Evolutionary conservation across 2,797 vertebrate genomes (phyloP).

Genomic region (Crocidura indochinensis): DNA sequence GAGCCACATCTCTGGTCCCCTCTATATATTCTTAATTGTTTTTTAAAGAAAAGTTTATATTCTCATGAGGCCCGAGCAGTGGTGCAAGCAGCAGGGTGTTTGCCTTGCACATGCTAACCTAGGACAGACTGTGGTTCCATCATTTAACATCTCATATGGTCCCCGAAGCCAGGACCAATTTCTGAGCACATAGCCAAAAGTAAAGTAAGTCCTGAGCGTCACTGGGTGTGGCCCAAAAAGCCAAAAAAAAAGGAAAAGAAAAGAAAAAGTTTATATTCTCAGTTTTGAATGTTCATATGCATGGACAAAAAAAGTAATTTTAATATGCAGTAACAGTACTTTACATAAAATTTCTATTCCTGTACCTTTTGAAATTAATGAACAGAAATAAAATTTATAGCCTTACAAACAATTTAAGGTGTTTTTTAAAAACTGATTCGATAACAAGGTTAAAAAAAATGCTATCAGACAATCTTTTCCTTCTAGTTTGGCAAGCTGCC

Average conservation of each 20-base stretch:
- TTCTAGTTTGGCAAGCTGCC: conserved; percentile 29
- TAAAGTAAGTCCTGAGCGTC: too few species aligned
- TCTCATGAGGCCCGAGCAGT: too few species aligned
- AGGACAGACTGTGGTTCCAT: too few species aligned
- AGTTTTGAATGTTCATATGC: neutral
- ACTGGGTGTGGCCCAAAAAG: too few species aligned
- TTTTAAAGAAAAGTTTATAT: neutral
- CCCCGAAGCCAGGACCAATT: too few species aligned
- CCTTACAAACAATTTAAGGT: neutral
- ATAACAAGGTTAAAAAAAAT: conserved; percentile 23
- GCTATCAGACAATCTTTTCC: neutral
- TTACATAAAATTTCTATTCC: conserved; percentile 31
- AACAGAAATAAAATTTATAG: conserved; percentile 22
- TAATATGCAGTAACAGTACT: conserved; percentile 4
- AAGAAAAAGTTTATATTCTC: too few species aligned
- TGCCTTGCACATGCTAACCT: too few species aligned
- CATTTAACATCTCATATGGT: too few species aligned
- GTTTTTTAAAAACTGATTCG: conserved; percentile 12
- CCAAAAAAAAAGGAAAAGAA: too few species aligned
- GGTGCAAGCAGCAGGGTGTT: too few species aligned
- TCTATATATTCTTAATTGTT: neutral
- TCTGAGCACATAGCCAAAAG: too few species aligned
- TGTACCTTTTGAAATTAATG: conserved; percentile 31
- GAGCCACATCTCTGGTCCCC: too few species aligned
- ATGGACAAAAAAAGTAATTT: conserved; percentile 8